A percentile compares a stretch with the other conserved stretches of the same genome.
Conservation (phyloP, 2,888 invertebrate genomes). For the Mechanitis messenoides region DNA sequence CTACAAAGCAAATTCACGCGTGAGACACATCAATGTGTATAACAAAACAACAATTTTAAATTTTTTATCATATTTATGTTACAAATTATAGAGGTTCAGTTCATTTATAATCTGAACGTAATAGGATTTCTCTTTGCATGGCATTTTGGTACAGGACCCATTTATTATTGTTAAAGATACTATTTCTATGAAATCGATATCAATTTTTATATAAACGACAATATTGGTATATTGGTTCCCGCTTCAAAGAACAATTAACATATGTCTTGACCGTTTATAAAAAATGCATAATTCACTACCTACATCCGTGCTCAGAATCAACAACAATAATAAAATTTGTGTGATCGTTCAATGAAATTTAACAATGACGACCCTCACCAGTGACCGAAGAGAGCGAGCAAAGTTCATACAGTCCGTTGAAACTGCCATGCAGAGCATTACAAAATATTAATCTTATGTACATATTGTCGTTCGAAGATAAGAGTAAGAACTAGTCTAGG, state of each 20-base stretch:
- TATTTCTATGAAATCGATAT: slow-evolving; percentile 32
- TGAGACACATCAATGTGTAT: slow-evolving; percentile 64
- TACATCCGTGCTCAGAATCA: slow-evolving; percentile 15
- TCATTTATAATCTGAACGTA: slow-evolving; percentile 49
- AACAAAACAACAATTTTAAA: slow-evolving; percentile 62
- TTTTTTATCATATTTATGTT: slow-evolving; percentile 53
- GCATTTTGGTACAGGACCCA: slow-evolving; percentile 39
- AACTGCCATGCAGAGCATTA: slow-evolving; percentile 60
- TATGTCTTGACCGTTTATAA: slow-evolving; percentile 6
- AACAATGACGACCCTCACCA: slow-evolving; percentile 11
- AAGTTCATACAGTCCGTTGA: slow-evolving; percentile 34
- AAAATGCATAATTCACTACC: slow-evolving; percentile 6
- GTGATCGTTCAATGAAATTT: slow-evolving; percentile 13
- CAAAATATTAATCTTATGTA: slow-evolving; percentile 76
- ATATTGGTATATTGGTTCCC: neutral
- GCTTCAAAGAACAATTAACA: neutral
- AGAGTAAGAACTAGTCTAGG: slow-evolving; percentile 66
- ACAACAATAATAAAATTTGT: slow-evolving; percentile 17
- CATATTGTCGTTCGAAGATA: slow-evolving; percentile 77
- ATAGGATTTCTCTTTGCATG: slow-evolving; percentile 55
- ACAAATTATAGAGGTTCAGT: slow-evolving; percentile 62
- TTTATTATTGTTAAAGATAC: slow-evolving; percentile 2
- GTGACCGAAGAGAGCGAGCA: neutral
- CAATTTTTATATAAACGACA: slow-evolving; percentile 48
- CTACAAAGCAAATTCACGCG: slow-evolving; percentile 55